Evolutionary conservation across 2,113 vertebrate genomes (phyloP), one percentile per base, ranked within the genome.

Genomic region (Xyliphius kryptos): DNA sequence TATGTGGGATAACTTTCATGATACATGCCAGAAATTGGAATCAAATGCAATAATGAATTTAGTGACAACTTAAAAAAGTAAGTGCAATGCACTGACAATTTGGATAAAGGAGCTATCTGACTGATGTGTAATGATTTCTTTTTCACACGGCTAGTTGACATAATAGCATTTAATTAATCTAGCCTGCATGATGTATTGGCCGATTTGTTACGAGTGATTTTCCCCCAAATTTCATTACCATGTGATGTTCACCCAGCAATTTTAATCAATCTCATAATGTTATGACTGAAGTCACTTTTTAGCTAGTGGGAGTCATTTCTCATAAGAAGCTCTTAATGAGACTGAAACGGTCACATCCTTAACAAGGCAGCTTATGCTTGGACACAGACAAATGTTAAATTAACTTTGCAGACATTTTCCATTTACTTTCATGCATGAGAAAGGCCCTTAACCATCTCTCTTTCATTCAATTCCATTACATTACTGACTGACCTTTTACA

Each of bases 221-320:
- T 61, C 67, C 56, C 49, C 61, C 36, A 51, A 67, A 68, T 75
- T 72, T 55, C 74, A 78, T 74, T 75, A 67, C 63, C 59, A 60
- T 70, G 69, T 76, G 70, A 80, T 74, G 72, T 74, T 72, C 55
- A 14, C 21, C 63, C 61, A 56, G 69, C 56, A 60, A 65, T 77
- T 80, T 81, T 78, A 78, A 81, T 85, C 75, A 79, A 76, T 77
- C 72, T 74, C 70, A 68, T 70, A 78, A 80, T 74, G 70, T 80
- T 79, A 76, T 74, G 66, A 76, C 74, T 72, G 66, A 55, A 76
- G 72, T 80, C 73, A 76, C 37, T 79, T 72, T 59, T 61, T 57
- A 32, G 61, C 60, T 59, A 61, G 37, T n/a, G 66, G 74, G 66
- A 74, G 69, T 56, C 70, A 79, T 80, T 74, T 61, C 76, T 80